A percentile compares a stretch with the other conserved stretches of the same genome.
These are phyloP conservation scores for Anisognathus igniventris DNA, from an alignment of 2,797 vertebrate species.

Conservation along the genomic window DNA sequence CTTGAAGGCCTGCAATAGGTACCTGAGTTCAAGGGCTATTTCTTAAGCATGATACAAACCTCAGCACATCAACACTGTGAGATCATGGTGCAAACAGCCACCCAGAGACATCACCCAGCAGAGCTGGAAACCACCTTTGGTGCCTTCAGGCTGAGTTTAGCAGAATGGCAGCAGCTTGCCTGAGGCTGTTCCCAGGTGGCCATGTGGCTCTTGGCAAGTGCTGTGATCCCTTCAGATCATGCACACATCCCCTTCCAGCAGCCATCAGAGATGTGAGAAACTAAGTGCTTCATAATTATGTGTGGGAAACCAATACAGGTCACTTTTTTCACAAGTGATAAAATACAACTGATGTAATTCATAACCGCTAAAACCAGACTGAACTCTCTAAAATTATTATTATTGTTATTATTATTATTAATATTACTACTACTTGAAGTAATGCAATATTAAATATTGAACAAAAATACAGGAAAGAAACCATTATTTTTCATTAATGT, in stretches of 20 bases:
- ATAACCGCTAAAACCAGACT: not conserved
- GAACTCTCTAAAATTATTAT: not conserved
- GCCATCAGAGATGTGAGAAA: not conserved
- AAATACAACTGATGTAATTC: not conserved
- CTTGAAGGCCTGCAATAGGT: not conserved
- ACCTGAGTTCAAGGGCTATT: not conserved
- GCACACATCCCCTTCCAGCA: not conserved
- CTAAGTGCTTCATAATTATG: not conserved
- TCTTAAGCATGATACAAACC: accelerated
- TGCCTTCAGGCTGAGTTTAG: not conserved
- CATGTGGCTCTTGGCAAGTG: accelerated
- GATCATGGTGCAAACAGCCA: not conserved
- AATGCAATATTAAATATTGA: not conserved
- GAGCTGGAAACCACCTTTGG: not conserved
- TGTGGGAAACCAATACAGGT: not conserved
- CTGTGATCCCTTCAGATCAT: not conserved
- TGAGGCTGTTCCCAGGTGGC: not conserved
- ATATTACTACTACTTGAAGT: accelerated
- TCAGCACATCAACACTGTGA: not conserved
- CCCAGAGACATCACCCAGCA: not conserved
- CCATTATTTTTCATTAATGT: not conserved
- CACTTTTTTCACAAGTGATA: not conserved
- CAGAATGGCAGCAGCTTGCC: not conserved
- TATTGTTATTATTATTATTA: not conserved
- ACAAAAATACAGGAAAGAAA: not conserved